phyloP scores from a whole-genome alignment of 2,888 invertebrate genomes.

The Nemoura dubitans region DNA sequence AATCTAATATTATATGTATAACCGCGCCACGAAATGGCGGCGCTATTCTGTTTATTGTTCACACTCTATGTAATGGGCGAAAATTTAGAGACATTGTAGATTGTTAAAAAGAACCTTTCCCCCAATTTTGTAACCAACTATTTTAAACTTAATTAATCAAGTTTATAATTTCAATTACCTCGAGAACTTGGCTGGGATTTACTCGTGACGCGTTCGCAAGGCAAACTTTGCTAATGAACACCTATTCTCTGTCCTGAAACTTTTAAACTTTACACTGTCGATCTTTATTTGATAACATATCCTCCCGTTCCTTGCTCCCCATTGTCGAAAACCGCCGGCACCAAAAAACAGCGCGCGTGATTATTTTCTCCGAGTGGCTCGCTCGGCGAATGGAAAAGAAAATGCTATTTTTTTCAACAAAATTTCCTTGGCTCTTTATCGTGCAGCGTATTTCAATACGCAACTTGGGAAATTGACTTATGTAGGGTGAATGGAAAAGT shows the following conservation, averaged over 20 bases:
- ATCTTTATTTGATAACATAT: not conserved
- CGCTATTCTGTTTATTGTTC: not conserved
- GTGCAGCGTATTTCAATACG: not conserved
- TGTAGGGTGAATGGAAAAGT: not conserved
- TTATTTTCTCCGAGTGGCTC: not conserved
- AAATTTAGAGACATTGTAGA: not conserved
- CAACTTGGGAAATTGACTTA: slow-evolving; percentile 12
- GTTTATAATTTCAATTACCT: slow-evolving; percentile 39
- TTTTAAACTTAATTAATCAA: slow-evolving; percentile 40
- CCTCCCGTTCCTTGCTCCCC: not conserved
- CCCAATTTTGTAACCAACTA: slow-evolving; percentile 3
- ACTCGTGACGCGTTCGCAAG: not conserved
- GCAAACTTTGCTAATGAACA: slow-evolving; percentile 25
- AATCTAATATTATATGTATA: not conserved
- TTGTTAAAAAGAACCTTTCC: not conserved
- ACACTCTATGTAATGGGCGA: not conserved
- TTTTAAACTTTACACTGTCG: not conserved
- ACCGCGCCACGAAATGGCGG: not conserved
- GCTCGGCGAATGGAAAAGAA: not conserved
- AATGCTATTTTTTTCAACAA: not conserved
- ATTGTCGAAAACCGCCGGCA: not conserved
- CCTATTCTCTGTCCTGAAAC: slow-evolving; percentile 16
- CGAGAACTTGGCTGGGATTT: slow-evolving; percentile 26
- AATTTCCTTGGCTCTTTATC: not conserved
- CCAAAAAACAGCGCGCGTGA: not conserved